Evolutionary conservation across 2,113 vertebrate genomes (phyloP), one percentile per base, ranked within the genome.

Genomic region (Catharus fuscescens): DNA sequence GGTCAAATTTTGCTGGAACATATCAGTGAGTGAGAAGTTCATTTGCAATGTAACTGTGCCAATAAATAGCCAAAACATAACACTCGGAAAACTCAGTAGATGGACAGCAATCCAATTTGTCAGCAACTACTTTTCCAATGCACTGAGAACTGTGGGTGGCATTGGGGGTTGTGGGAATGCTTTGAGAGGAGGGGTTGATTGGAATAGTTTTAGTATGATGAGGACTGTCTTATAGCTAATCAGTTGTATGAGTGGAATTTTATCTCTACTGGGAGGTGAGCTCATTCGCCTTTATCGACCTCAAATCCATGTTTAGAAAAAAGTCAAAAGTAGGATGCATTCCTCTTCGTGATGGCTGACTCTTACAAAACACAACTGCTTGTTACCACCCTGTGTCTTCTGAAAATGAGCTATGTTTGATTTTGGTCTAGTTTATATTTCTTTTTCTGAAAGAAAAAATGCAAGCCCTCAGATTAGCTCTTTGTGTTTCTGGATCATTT

Each of bases 211-310:
- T 66, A 67, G 90, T 92, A 44, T 71, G 72, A 93, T 92, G 90
- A 91, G 52, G 67, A 64, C 76, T 78, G 85, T 88, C 87, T 93
- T 92, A 42, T 88, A 66, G 71, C 92, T 93, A 80, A 88, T 96
- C 85, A 93, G 76, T 95, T 94, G 56, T 90, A 77, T 86, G 92
- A 86, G 36, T 80, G 92, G 92, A 96, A 96, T 97, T 96, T 97
- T 96, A 90, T 97, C 96, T 96, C 93, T 93, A 8, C 95, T 94
- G 93, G 93, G 94, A 95, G 94, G 94, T 95, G 93, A 97, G 88
- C 76, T 97, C 94, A 94, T 95, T 93, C 0, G 17, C 82, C 52
- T 80, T 93, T 90, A 92, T 64, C 23, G 1, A 90, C 90, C 60
- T 95, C 88, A 83, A 83, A 94, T 96, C 76, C 88, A 60, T 96